A percentile compares a stretch with the other conserved stretches of the same genome.
These are phyloP conservation scores for Zaprionus nigranus DNA, from an alignment of 1,140 invertebrate genomes.

Conservation along the genomic window DNA sequence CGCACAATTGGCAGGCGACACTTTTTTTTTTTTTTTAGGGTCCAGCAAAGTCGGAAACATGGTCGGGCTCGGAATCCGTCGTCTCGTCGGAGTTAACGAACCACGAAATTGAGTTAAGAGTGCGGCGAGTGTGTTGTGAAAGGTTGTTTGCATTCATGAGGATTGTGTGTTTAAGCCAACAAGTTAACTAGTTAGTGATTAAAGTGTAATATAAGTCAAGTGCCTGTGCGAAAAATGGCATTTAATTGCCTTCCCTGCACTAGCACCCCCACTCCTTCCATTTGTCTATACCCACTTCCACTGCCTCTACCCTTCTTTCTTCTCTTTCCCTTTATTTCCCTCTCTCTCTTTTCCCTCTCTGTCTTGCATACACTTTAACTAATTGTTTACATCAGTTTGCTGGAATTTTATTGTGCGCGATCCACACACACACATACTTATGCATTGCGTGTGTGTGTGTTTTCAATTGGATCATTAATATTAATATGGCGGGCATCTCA, in stretches of 20 bases:
- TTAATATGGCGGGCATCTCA: conserved; percentile 67
- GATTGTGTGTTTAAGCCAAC: conserved; percentile 1
- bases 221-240: conserved; percentile 10
- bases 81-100: conserved; percentile 64
- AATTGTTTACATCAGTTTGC: conserved; percentile 46
- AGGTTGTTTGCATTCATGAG: conserved; percentile 31
- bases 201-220: conserved; percentile 23
- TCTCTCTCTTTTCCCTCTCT: background rate
- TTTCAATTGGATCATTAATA: conserved; percentile 80
- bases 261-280: too few relatives aligned
- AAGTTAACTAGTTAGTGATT: conserved; percentile 17
- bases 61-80: conserved; percentile 19
- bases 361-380: conserved; percentile 13
- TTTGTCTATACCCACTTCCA: too few relatives aligned
- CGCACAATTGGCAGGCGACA: conserved; percentile 47
- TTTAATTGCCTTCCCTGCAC: background rate
- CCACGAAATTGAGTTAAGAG: conserved; percentile 67
- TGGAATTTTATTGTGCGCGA: conserved; percentile 58
- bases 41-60: conserved; percentile 16
- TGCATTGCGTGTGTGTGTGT: conserved; percentile 33
- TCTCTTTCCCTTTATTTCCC: background rate
- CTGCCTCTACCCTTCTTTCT: background rate
- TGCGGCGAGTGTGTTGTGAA: conserved; percentile 28
- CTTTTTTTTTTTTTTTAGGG: conserved; percentile 9
- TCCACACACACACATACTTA: conserved; percentile 32